These are phyloP conservation scores for Polyommatus icarus DNA, from an alignment of 2,888 invertebrate genomes.

Conservation along the genomic window DNA sequence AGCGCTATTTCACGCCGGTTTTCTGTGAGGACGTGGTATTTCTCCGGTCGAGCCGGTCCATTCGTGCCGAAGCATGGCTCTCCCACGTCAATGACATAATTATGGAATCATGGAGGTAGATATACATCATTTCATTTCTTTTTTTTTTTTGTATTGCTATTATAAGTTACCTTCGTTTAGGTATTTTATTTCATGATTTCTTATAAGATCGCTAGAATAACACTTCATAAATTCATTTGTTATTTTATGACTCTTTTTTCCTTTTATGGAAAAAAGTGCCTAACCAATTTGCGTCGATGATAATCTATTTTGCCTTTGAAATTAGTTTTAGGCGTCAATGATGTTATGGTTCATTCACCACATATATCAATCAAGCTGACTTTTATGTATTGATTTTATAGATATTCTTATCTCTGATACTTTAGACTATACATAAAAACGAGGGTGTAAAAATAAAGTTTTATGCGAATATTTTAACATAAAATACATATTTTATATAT, in stretches of 20 bases:
- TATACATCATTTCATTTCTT: no score
- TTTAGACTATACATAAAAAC: neutral
- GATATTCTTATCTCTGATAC: neutral
- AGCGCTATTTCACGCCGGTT: no score
- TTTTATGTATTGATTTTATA: slow-evolving; percentile 5
- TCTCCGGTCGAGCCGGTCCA: no score
- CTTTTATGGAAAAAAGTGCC: neutral
- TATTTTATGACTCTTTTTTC: neutral
- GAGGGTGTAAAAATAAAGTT: slow-evolving; percentile 3
- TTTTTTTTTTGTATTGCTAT: no score
- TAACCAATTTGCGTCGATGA: neutral
- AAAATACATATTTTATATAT: neutral
- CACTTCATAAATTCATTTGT: neutral
- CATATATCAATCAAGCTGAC: neutral
- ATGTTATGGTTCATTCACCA: neutral
- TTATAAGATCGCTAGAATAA: neutral
- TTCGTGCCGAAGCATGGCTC: no score
- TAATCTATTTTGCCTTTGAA: neutral
- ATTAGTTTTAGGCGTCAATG: neutral
- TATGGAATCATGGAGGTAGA: no score
- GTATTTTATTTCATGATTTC: neutral
- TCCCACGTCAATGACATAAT: no score
- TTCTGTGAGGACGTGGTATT: no score
- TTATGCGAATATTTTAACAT: neutral
- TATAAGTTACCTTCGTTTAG: neutral